Evolutionary conservation across 2,113 vertebrate genomes (phyloP).

Genomic region (Lophochroa leadbeateri): DNA sequence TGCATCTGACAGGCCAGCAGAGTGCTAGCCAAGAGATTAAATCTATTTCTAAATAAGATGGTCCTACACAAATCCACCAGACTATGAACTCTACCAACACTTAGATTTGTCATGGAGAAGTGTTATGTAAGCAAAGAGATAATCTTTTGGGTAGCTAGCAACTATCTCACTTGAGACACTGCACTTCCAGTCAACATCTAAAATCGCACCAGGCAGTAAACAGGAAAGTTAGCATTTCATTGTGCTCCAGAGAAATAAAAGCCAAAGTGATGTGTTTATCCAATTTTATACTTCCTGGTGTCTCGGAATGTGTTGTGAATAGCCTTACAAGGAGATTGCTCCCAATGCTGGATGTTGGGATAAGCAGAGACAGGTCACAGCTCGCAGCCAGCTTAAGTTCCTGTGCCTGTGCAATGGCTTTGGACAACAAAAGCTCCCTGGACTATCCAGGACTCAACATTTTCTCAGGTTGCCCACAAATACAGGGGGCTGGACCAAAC

Average conservation of each 20-base stretch:
- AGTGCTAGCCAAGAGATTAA: background rate
- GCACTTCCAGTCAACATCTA: background rate
- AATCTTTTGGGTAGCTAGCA: background rate
- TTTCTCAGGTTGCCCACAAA: background rate
- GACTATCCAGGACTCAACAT: background rate
- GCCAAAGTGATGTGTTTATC: rapidly evolving
- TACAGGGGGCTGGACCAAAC: background rate
- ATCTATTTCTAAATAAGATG: background rate
- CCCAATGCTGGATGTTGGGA: background rate
- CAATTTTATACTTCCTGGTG: background rate
- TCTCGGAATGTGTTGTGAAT: background rate
- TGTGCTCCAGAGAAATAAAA: background rate
- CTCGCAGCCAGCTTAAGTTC: background rate
- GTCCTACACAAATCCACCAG: background rate
- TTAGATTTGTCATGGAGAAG: background rate
- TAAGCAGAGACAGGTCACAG: background rate
- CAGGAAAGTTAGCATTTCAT: background rate
- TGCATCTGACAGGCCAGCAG: background rate
- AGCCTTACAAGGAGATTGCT: background rate
- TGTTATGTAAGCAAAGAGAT: background rate
- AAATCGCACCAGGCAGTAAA: background rate
- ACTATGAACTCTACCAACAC: too few relatives aligned
- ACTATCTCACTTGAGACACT: background rate
- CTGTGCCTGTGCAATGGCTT: background rate
- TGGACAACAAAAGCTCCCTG: background rate